Evolutionary conservation across 2,797 vertebrate species (phyloP), one percentile per base, ranked within the genome.

Genomic region (Aythya fuligula): DNA sequence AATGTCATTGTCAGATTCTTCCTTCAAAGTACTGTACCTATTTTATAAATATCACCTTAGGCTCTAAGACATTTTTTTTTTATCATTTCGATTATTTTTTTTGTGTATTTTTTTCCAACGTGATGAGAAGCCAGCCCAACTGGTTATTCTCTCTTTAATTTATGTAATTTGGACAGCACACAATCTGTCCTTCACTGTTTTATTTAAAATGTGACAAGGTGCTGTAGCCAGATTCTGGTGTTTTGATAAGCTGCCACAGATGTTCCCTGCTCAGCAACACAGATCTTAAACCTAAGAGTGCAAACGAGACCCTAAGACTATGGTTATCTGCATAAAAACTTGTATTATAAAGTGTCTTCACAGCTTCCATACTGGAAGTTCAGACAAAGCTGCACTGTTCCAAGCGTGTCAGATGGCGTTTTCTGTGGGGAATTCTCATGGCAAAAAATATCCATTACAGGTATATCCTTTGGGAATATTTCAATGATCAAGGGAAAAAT

Each of bases 351-450:
- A 41, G 13, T 19, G 74, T 28, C 39, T 10, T 30, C 43, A 15
- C 4, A 13, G 7, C 41, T 60, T 56, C 20, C 15, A 0, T 34
- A 8, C 0, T 13, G 7, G 38, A 41, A 13, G 5, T 14, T 62
- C 27, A 22, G 27, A 56, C 38, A 3, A 13, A 64, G 8, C 30
- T 56, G 9, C 15, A 1, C 30, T 60, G 6, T 19, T 9, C 28
- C 10, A 43, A 24, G 12, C 4, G 53, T 14, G 60, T 39, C 36
- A 39, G 18, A n/a, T 51, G 49, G 13, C 58, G 20, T 39, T 73
- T 69, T 39, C 43, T 78, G 25, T 34, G 22, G 30, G 20, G 18
- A 36, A 11, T 65, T 54, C 36, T 47, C 2, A 8, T 36, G 58
- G 36, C 41, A 24, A 27, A 57, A 57, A 38, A 5, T 13, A 25